Percentiles rank a stretch among this genome's conserved stretches.
Conservation (phyloP, 2,797 vertebrate genomes). For the Muraenolepis orangiensis region DNA sequence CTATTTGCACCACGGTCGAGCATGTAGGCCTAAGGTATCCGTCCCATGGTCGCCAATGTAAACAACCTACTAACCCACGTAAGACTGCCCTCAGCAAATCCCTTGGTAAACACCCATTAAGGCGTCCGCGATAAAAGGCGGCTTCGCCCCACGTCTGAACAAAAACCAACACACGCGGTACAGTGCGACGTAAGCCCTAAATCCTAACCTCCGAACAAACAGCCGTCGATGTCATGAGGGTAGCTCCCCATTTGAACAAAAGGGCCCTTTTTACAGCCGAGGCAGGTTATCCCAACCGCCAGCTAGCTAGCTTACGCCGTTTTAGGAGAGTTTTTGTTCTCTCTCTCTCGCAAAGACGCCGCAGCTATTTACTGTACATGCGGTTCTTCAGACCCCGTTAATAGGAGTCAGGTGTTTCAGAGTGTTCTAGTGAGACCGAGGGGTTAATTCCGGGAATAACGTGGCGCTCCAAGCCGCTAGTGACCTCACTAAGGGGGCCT, state of each 20-base stretch:
- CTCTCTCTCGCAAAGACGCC: no score
- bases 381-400: conserved; percentile 25
- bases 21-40: not conserved
- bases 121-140: conserved; percentile 6
- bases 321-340: no score
- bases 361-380: conserved; percentile 23
- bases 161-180: conserved; percentile 23
- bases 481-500: conserved; percentile 18
- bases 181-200: conserved; percentile 12
- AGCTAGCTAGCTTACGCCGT: no score
- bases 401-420: conserved; percentile 52
- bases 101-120: not conserved
- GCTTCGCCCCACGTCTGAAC: conserved; percentile 29
- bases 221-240: conserved; percentile 29
- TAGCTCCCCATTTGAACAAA: conserved; percentile 42
- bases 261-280: conserved; percentile 21
- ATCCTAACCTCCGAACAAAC: conserved; percentile 25
- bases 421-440: no score
- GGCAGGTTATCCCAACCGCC: conserved; percentile 37
- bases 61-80: not conserved
- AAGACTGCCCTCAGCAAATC: not conserved
- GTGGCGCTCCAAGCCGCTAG: no score
- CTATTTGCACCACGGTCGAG: not conserved
- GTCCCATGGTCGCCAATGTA: not conserved
- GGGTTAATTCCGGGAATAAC: no score